Evolutionary conservation across 2,888 invertebrate species (phyloP).

Genomic region (Helicoverpa assulta): DNA sequence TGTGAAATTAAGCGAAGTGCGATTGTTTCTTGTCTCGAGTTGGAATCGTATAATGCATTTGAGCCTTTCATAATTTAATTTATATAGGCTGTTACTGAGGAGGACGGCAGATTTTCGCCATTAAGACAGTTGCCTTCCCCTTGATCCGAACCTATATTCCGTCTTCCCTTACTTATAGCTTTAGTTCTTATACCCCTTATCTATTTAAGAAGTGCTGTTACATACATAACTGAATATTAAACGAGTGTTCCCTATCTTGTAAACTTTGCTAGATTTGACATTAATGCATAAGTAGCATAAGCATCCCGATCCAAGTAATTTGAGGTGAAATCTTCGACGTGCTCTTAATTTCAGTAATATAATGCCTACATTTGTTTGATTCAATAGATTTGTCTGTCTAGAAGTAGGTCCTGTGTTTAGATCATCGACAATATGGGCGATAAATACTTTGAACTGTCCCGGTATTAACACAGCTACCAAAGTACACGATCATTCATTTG

Average conservation of each 20-base stretch:
- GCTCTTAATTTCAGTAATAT: constrained; percentile 68
- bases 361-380: constrained; percentile 78
- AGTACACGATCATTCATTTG: constrained; percentile 79
- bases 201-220: constrained; percentile 82
- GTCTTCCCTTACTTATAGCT: constrained; percentile 88
- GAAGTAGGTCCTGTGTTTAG: constrained; percentile 85
- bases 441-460: constrained; percentile 66
- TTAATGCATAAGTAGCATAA: constrained; percentile 76
- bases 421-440: constrained; percentile 74
- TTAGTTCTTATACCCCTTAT: constrained; percentile 85
- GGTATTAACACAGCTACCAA: constrained; percentile 66
- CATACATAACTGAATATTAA: constrained; percentile 74
- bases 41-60: constrained; percentile 52
- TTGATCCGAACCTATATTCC: constrained; percentile 79
- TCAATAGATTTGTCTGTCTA: constrained; percentile 81
- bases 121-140: constrained; percentile 67
- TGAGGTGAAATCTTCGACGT: constrained; percentile 56
- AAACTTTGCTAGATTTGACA: constrained; percentile 80
- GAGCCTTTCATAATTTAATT: constrained; percentile 62
- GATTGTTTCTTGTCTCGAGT: constrained; percentile 62
- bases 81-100: constrained; percentile 53
- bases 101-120: constrained; percentile 50
- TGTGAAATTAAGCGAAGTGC: constrained; percentile 66
- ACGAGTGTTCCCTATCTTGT: constrained; percentile 73
- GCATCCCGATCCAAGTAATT: constrained; percentile 72